Base-by-base conservation (phyloP, 2,797 vertebrate species). In the Notamacropus eugenii region DNA sequence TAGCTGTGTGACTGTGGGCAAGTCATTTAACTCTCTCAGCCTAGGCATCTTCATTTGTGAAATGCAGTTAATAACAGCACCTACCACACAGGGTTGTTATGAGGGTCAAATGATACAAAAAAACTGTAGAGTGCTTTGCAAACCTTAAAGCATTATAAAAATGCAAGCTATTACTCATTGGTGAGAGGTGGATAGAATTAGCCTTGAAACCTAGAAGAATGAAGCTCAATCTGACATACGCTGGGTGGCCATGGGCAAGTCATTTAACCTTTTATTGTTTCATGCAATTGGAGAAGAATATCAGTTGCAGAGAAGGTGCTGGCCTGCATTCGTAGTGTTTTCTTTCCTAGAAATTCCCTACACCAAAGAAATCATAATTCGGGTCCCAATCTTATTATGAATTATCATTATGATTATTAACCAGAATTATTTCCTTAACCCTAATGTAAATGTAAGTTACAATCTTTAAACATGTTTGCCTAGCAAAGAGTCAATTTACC, bases 401-500 rank as follows among this genome's bases (percentile, higher is more conserved):
- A 40, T 74, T 8, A 46, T 40, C n/a, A 82, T 22, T 82, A 46
- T 82, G 67, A 46, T 46, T 54, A 96, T 54, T 97, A 96, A 96
- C 5, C 1, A 95, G 59, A 92, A 91, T 62, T 93, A 95, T 97
- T 95, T 95, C 96, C n/a, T 91, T 95, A 92, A 93, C 92, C 91
- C 40, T 96, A 96, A 90, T 93, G 97, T 95, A 97, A 96, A 94
- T 97, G 67, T 82, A 82, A 95, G 34, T 95, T 82, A 93, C 82
- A 52, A 93, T 19, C 54, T 95, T 98, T 97, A 95, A 95, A 97
- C 94, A 96, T 0, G 82, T 90, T 91, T 94, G 90, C 54, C 92
- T 56, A 93, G 52, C 91, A 96, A 96, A 97, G 97, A 97, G 97
- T 62, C 96, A 97, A 95, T 96, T 91, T 94, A 96, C 54, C 54